Evolutionary conservation across 2,113 vertebrate genomes (phyloP).

Genomic region (Macroglossus sobrinus): DNA sequence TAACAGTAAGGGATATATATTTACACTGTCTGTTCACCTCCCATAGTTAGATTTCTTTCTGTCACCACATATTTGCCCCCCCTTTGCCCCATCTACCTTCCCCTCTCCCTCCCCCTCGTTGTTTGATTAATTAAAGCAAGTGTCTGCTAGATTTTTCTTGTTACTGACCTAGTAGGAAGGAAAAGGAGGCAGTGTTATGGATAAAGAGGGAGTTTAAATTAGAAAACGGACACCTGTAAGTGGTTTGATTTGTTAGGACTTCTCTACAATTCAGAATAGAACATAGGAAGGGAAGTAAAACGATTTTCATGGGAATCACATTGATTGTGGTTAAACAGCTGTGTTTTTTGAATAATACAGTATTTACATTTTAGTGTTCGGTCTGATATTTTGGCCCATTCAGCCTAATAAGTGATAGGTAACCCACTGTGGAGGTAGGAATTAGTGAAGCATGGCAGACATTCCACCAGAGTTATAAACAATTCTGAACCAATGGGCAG

Average conservation of each 20-base stretch:
- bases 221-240: not conserved
- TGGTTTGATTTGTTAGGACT: not conserved
- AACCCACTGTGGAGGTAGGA: not conserved
- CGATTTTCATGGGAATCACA: not conserved
- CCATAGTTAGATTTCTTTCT: too few species aligned
- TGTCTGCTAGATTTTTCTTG: not conserved
- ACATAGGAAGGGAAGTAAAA: not conserved
- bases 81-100: too few species aligned
- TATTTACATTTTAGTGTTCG: not conserved
- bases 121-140: not conserved
- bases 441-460: constrained; percentile 22
- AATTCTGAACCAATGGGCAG: not conserved
- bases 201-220: not conserved
- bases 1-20: too few species aligned
- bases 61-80: too few species aligned
- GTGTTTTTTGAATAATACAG: not conserved
- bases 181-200: not conserved
- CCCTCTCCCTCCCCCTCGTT: too few species aligned
- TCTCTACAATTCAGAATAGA: not conserved
- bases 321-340: not conserved
- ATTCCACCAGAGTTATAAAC: constrained; percentile 13
- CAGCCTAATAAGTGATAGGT: not conserved
- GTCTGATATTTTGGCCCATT: not conserved
- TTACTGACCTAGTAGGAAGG: not conserved
- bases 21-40: too few species aligned